These are phyloP conservation scores for Schizopygopsis malacanthus DNA, from an alignment of 2,797 vertebrate genomes.

Conservation along the genomic window DNA sequence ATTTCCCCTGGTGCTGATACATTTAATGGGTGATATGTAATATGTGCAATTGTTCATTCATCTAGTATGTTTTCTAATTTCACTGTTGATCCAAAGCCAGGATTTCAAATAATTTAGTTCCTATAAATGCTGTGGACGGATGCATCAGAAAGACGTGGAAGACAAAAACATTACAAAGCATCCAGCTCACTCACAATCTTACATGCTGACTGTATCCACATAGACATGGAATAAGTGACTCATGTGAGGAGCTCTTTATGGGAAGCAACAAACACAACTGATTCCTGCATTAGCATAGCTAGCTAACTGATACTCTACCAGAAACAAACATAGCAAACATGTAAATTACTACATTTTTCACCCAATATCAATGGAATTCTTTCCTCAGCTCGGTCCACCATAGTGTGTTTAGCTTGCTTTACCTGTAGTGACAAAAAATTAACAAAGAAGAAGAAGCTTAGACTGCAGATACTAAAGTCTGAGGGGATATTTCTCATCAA, in stretches of 20 bases:
- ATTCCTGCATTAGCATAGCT: slow-evolving; percentile 12
- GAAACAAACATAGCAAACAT: neutral
- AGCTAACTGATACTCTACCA: neutral
- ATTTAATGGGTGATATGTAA: neutral
- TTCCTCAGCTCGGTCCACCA: neutral
- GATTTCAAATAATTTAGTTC: neutral
- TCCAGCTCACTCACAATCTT: neutral
- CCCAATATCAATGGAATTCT: neutral
- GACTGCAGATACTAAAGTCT: neutral
- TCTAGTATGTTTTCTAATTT: neutral
- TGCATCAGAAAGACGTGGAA: slow-evolving; percentile 1
- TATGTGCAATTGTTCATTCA: neutral
- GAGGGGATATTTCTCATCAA: neutral
- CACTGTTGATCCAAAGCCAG: neutral
- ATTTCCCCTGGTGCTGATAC: neutral
- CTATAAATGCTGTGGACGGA: neutral
- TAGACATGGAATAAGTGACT: slow-evolving; percentile 25
- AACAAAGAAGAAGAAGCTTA: no score
- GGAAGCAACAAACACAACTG: neutral
- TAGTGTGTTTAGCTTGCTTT: neutral
- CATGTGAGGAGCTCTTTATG: slow-evolving; percentile 1
- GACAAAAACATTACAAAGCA: neutral
- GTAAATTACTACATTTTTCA: neutral
- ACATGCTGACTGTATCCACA: neutral
- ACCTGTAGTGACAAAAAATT: neutral